Evolutionary conservation across 2,113 vertebrate genomes (phyloP).

Genomic region (Pteruthius melanotis): DNA sequence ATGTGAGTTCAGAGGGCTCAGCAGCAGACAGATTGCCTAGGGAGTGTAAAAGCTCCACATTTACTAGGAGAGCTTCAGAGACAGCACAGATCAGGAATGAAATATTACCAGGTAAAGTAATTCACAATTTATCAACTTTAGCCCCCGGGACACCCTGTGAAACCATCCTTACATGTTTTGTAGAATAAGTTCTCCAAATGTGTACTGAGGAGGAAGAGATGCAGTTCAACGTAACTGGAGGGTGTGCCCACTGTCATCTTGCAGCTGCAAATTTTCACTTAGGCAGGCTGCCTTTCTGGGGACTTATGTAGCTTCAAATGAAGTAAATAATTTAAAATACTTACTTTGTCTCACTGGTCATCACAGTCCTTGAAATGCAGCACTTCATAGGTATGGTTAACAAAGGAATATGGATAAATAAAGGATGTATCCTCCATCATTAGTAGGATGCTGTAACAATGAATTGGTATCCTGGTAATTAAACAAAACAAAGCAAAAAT

Average conservation of each 20-base stretch:
- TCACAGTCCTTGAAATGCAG: neutral
- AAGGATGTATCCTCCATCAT: neutral
- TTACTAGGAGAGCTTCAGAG: neutral
- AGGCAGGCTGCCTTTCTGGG: neutral
- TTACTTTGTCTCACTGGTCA: neutral
- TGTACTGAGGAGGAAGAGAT: neutral
- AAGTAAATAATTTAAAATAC: neutral
- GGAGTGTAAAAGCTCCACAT: neutral
- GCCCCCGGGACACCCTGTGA: neutral
- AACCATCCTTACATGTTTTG: neutral
- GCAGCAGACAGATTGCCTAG: neutral
- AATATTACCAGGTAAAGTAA: neutral
- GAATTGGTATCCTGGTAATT: neutral
- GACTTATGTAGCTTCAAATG: neutral
- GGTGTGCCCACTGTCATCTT: neutral
- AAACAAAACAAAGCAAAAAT: neutral
- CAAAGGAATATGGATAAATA: neutral
- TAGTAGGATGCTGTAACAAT: neutral
- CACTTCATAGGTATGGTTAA: neutral
- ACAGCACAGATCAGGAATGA: neutral
- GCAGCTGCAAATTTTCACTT: neutral
- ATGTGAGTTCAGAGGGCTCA: neutral
- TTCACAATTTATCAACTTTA: constrained; percentile 16
- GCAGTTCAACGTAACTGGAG: neutral
- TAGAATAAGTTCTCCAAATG: neutral